phyloP scores from a whole-genome alignment of 2,888 invertebrate genomes.

The Andrena flavipes region DNA sequence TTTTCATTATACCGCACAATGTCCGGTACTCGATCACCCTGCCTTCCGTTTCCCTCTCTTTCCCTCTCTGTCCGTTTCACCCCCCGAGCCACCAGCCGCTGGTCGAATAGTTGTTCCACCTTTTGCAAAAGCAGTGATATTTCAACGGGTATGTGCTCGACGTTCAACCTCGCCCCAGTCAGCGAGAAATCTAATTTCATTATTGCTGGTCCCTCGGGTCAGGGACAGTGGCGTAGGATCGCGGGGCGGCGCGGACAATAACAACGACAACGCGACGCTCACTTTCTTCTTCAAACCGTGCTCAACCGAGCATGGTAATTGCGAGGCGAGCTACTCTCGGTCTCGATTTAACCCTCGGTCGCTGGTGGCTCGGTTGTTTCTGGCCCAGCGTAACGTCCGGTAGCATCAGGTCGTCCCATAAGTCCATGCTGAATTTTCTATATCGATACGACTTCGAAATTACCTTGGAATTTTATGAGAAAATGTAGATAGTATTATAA shows the following conservation, averaged over 20 bases:
- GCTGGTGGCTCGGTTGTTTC: no score
- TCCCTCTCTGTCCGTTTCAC: constrained; percentile 57
- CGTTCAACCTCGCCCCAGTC: constrained; percentile 72
- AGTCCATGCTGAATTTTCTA: no score
- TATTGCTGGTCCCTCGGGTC: constrained; percentile 72
- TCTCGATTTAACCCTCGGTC: background rate
- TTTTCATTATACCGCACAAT: constrained; percentile 82
- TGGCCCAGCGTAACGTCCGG: no score
- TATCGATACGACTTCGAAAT: no score
- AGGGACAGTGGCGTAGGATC: constrained; percentile 66
- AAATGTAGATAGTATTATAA: no score
- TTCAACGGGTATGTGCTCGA: constrained; percentile 73
- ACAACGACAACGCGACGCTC: constrained; percentile 34
- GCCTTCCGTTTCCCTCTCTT: constrained; percentile 61
- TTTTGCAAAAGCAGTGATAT: constrained; percentile 80
- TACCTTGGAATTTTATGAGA: no score
- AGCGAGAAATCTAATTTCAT: constrained; percentile 79
- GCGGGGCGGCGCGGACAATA: constrained; percentile 27
- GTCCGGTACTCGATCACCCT: constrained; percentile 81
- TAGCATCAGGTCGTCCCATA: no score
- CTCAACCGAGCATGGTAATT: constrained; percentile 3
- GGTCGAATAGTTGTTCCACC: constrained; percentile 71
- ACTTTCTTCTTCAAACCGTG: constrained; percentile 20
- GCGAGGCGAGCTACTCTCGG: background rate
- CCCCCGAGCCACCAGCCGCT: constrained; percentile 49